Percentiles rank a stretch among this genome's conserved stretches.
Evolutionary conservation across 1,140 invertebrate genomes (phyloP).

Genomic region (silkworm (Bombyx mori)): DNA sequence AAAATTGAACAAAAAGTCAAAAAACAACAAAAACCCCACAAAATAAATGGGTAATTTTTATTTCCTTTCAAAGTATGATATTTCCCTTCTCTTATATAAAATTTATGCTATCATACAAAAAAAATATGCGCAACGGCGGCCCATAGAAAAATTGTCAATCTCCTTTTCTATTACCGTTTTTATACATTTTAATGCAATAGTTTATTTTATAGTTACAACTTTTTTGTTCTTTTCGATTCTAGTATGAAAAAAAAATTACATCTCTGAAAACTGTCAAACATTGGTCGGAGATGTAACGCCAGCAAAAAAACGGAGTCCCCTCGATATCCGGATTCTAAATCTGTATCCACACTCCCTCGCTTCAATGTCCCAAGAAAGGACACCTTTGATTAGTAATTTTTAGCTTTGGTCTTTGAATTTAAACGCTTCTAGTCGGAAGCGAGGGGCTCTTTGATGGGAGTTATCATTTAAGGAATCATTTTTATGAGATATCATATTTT

Average conservation of each 20-base stretch:
- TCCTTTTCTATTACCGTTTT: too few relatives aligned
- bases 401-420: slow-evolving; percentile 7
- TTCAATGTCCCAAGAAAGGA: slow-evolving; percentile 27
- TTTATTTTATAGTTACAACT: neutral
- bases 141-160: too few relatives aligned
- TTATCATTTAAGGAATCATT: too few relatives aligned
- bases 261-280: slow-evolving; percentile 12
- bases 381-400: slow-evolving; percentile 22
- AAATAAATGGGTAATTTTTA: too few relatives aligned
- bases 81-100: too few relatives aligned
- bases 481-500: neutral
- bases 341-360: slow-evolving; percentile 22
- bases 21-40: too few relatives aligned
- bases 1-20: too few relatives aligned
- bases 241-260: slow-evolving; percentile 1
- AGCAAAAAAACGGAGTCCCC: slow-evolving; percentile 38
- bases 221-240: too few relatives aligned
- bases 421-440: slow-evolving; percentile 7
- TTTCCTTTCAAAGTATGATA: too few relatives aligned
- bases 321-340: slow-evolving; percentile 57
- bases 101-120: too few relatives aligned
- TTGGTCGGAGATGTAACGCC: slow-evolving; percentile 25
- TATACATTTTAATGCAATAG: too few relatives aligned
- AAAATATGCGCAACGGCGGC: too few relatives aligned
- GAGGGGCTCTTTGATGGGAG: slow-evolving; percentile 5